Evolutionary conservation across 2,113 vertebrate genomes (phyloP).

Genomic region (Petromus typicus): DNA sequence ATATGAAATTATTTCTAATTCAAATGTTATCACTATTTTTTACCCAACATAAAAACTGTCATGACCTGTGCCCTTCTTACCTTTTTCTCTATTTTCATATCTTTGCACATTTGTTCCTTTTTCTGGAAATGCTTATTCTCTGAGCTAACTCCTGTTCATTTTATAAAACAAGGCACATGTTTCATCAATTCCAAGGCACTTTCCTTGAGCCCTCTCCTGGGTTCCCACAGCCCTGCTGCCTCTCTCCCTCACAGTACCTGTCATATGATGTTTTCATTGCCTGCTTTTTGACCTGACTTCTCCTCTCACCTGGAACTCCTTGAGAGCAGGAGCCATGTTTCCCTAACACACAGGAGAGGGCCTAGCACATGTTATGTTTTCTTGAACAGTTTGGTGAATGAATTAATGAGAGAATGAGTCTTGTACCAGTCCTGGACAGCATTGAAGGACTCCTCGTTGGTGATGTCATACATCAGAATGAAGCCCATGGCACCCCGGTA

Average conservation of each 20-base stretch:
- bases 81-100: not conserved
- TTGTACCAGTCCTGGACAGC: constrained; percentile 98
- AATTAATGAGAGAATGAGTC: not conserved
- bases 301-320: not conserved
- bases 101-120: constrained; percentile 23
- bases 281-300: not conserved
- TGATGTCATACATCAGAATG: constrained; percentile 99
- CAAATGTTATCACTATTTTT: not conserved
- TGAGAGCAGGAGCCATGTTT: not conserved
- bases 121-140: constrained; percentile 14
- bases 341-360: not conserved
- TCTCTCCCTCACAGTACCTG: not conserved
- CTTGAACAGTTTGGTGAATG: constrained; percentile 12
- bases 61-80: not conserved
- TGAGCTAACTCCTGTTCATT: not conserved
- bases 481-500: constrained; percentile 99
- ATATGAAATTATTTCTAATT: constrained; percentile 32
- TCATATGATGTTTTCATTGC: not conserved
- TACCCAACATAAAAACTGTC: not conserved
- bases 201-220: not conserved
- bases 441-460: constrained; percentile 98
- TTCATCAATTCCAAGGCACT: not conserved
- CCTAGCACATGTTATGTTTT: constrained; percentile 12
- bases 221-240: not conserved
- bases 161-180: not conserved